These are phyloP conservation scores for Mimachlamys varia DNA, from an alignment of 2,888 invertebrate genomes.

Conservation along the genomic window DNA sequence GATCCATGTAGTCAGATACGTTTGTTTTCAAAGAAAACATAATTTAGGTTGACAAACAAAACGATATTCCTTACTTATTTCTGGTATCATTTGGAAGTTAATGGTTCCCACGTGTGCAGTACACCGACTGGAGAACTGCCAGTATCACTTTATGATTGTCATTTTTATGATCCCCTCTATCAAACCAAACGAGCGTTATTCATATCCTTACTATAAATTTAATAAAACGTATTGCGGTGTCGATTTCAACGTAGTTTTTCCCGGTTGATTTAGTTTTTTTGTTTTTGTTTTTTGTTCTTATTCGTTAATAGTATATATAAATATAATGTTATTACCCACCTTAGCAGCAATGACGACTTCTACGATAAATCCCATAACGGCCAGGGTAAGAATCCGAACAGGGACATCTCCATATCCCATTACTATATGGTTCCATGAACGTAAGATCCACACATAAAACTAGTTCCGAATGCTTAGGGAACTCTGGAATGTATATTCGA, in stretches of 20 bases:
- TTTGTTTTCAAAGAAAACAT: conserved; percentile 32
- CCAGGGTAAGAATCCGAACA: conserved; percentile 29
- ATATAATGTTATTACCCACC: not conserved
- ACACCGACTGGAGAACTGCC: not conserved
- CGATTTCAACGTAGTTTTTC: not conserved
- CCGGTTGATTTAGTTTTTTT: not conserved
- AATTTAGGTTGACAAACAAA: conserved; percentile 33
- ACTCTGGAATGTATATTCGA: conserved; percentile 15
- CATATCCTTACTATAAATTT: not conserved
- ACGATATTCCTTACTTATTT: conserved; percentile 22
- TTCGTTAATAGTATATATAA: not conserved
- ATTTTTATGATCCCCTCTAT: not conserved
- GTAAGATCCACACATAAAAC: conserved; percentile 2
- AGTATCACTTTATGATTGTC: not conserved
- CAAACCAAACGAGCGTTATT: not conserved
- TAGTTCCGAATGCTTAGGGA: not conserved
- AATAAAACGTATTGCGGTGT: not conserved
- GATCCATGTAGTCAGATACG: not conserved
- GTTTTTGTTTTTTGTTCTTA: not conserved
- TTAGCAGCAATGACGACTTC: conserved; percentile 7
- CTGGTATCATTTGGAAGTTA: not conserved
- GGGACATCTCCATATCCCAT: conserved; percentile 36
- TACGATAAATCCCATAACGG: conserved; percentile 22
- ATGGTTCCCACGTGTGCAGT: not conserved
- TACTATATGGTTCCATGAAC: conserved; percentile 33